Percentiles rank a stretch among this genome's conserved stretches.
phyloP scores from a whole-genome alignment of 2,797 vertebrate species.

The Anableps anableps region DNA sequence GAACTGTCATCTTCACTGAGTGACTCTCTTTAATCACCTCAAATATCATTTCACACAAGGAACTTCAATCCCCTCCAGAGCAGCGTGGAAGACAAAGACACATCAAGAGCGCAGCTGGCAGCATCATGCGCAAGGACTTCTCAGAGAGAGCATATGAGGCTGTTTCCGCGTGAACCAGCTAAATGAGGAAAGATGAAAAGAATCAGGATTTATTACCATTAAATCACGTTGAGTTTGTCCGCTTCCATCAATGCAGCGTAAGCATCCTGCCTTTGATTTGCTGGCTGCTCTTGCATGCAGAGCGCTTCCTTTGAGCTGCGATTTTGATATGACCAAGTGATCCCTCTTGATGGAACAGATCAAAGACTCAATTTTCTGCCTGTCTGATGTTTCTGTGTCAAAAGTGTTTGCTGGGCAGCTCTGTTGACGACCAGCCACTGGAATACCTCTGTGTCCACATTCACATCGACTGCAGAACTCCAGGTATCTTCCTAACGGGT shows the following conservation, averaged over 20 bases:
- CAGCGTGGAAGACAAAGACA: constrained; percentile 59
- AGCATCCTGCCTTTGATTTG: constrained; percentile 48
- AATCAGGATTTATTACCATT: constrained; percentile 40
- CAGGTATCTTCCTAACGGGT: neutral
- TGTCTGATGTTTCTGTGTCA: constrained; percentile 65
- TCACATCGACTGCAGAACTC: constrained; percentile 9
- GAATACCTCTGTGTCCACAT: constrained; percentile 34
- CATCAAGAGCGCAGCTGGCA: constrained; percentile 49
- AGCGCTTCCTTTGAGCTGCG: constrained; percentile 37
- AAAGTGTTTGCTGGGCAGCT: constrained; percentile 45
- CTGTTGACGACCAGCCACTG: constrained; percentile 50
- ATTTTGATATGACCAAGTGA: constrained; percentile 54
- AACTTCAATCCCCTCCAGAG: constrained; percentile 65
- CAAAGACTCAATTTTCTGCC: constrained; percentile 63
- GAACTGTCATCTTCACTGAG: constrained; percentile 71
- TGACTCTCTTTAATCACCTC: constrained; percentile 75
- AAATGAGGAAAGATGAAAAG: constrained; percentile 52
- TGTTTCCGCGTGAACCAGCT: constrained; percentile 34
- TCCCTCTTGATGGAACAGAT: constrained; percentile 47
- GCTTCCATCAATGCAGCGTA: constrained; percentile 11
- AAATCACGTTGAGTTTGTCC: constrained; percentile 51
- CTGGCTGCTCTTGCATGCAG: constrained; percentile 22
- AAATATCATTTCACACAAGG: constrained; percentile 76
- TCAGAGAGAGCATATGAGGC: constrained; percentile 11
- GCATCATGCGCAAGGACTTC: constrained; percentile 20